Evolutionary conservation across 2,888 invertebrate species (phyloP), one percentile per base, ranked within the genome.

Genomic region (Meiosimyza decipiens): DNA sequence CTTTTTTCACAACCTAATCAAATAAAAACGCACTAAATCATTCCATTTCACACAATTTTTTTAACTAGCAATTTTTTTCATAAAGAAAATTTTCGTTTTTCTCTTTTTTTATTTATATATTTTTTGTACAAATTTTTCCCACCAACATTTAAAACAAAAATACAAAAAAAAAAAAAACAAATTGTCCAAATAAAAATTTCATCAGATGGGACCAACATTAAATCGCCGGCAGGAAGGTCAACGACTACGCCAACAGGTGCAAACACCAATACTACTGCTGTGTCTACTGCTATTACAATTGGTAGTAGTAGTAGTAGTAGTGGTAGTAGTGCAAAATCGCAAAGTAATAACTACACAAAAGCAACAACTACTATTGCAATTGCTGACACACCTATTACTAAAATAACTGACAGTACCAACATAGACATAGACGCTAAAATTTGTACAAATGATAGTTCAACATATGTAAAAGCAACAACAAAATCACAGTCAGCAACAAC

Each of bases 141-240:
- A 62, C 40, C 55, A 40, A 63, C 22, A 62, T 60, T 47, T 40
- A 51, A 76, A 22, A 63, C 59, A 71, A 67, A 62, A 76, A 72
- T 68, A 62, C 70, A 72, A 68, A 74, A 70, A 78, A 77, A 78
- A 77, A 80, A 78, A 78, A 54, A 77, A 80, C 74, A 75, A 73
- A 73, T 73, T 62, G 73, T 74, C 79, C 77, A 80, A 78, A 79
- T 76, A 74, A 79, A 79, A 78, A 77, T 78, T 77, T 78, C 81
- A 82, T 82, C 86, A 86, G 86, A 84, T 86, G 87, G 83, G 82
- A 82, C 82, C 82, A 82, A 82, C 81, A 75, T 77, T 76, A 82
- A 82, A 80, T 80, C 84, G 89, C 90, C 91, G 91, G 91, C 91
- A 91, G 91, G 91, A 91, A 91, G 91, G 91, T 90, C 90, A 80